Conservation (phyloP, 2,888 invertebrate genomes). For the Beris morrisii region DNA sequence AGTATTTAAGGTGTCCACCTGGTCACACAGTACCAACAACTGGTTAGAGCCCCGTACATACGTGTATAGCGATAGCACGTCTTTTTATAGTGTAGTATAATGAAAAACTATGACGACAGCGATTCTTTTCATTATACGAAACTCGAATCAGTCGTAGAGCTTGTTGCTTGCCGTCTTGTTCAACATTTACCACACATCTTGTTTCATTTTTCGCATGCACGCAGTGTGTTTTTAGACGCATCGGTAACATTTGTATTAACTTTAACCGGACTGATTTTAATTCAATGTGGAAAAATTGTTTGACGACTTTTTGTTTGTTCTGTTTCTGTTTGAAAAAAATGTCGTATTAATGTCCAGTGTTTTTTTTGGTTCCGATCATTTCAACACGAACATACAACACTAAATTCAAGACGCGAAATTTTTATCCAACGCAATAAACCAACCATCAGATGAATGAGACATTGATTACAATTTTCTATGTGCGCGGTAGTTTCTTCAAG, state of each 20-base stretch:
- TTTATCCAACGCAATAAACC: too few species aligned
- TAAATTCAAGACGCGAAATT: too few species aligned
- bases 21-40: slow-evolving; percentile 11
- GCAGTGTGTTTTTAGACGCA: not conserved
- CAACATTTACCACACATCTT: slow-evolving; percentile 1
- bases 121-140: slow-evolving; percentile 26
- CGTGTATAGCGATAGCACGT: not conserved
- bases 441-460: too few species aligned
- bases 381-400: too few species aligned
- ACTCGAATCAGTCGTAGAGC: slow-evolving; percentile 23
- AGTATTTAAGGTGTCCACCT: slow-evolving; percentile 26
- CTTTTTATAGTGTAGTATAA: not conserved
- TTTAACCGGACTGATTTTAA: not conserved
- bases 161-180: slow-evolving; percentile 16
- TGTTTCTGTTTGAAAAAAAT: too few species aligned
- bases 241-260: not conserved
- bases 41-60: not conserved
- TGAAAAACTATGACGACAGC: slow-evolving; percentile 2
- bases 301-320: not conserved
- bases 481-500: too few species aligned
- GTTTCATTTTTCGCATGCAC: not conserved
- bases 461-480: too few species aligned
- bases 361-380: too few species aligned
- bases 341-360: too few species aligned
- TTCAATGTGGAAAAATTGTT: too few species aligned